phyloP scores from a whole-genome alignment of 2,113 vertebrate genomes.

The Anser brachyrhynchus region DNA sequence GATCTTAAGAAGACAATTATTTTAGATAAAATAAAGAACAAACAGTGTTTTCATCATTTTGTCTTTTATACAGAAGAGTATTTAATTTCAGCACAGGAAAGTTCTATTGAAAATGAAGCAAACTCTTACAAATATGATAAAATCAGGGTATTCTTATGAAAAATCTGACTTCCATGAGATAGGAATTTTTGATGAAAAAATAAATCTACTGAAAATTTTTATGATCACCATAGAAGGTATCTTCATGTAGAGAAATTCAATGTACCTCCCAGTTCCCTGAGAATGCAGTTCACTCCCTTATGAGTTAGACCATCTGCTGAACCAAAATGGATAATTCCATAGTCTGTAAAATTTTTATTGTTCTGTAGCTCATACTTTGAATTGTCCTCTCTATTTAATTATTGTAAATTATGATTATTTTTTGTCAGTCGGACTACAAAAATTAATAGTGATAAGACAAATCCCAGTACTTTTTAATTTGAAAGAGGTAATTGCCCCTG shows the following conservation, averaged over 20 bases:
- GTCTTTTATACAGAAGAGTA: neutral
- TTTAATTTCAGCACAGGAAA: neutral
- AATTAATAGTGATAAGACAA: neutral
- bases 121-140: neutral
- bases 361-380: neutral
- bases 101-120: neutral
- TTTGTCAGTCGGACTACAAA: neutral
- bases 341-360: neutral
- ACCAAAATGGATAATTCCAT: neutral
- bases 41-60: neutral
- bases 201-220: neutral
- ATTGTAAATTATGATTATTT: neutral
- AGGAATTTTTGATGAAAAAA: neutral
- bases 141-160: neutral
- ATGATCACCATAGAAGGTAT: neutral
- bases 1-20: neutral
- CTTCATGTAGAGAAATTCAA: neutral
- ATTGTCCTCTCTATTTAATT: neutral
- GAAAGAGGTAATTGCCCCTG: neutral
- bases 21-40: neutral
- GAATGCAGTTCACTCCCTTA: neutral
- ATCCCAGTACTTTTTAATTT: neutral
- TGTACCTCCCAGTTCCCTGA: neutral
- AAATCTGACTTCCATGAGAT: neutral
- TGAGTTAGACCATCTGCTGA: neutral